phyloP scores from a whole-genome alignment of 2,797 vertebrate species.

The Pseudochirops cupreus region DNA sequence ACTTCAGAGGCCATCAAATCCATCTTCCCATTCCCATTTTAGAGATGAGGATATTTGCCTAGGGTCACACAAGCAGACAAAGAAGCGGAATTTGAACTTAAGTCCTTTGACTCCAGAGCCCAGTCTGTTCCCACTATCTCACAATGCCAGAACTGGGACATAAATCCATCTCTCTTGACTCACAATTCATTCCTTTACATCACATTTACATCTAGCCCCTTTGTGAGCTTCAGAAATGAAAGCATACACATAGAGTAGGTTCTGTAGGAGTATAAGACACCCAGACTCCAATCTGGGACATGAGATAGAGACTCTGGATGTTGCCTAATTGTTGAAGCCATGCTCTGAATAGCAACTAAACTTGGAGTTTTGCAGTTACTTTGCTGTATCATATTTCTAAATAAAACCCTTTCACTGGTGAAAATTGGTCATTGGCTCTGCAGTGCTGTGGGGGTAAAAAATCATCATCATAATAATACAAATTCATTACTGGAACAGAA shows the following conservation, averaged over 20 bases:
- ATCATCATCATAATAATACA: not conserved
- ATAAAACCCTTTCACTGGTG: slow-evolving; percentile 2
- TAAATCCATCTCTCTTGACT: not conserved
- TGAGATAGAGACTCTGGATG: not conserved
- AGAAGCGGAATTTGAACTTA: not conserved
- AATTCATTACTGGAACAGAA: too few species aligned
- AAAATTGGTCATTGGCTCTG: not conserved
- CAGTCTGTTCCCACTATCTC: not conserved
- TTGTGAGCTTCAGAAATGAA: slow-evolving; percentile 10
- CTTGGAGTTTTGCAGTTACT: not conserved
- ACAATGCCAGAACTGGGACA: not conserved
- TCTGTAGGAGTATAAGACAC: not conserved
- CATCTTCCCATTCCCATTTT: not conserved
- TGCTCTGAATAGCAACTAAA: not conserved
- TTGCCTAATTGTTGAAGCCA: not conserved
- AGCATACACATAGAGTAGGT: not conserved
- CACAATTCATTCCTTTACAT: not conserved
- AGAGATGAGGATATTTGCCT: not conserved
- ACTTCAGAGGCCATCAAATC: not conserved
- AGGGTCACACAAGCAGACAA: not conserved
- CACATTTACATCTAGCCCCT: not conserved
- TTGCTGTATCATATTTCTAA: slow-evolving; percentile 10
- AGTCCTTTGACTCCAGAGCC: not conserved
- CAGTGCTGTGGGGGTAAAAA: not conserved
- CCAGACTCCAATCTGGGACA: not conserved